Percentiles rank a stretch among this genome's conserved stretches.
Evolutionary conservation across 1,140 invertebrate species (phyloP).

Genomic region (Hirudo medicinalis): DNA sequence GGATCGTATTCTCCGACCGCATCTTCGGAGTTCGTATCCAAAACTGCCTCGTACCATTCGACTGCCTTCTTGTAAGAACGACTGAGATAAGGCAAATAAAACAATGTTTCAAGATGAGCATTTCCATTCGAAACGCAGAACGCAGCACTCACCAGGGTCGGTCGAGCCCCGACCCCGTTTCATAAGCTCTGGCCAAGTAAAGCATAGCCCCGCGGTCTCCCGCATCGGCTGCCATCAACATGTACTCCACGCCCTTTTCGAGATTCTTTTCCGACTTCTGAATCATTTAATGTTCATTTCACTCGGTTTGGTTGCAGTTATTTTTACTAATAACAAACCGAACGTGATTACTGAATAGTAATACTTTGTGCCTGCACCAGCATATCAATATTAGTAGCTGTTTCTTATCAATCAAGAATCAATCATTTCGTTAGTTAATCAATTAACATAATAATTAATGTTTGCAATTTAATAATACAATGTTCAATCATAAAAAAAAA

Average conservation of each 20-base stretch:
- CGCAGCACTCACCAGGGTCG: constrained; percentile 29
- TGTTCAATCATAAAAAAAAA: not conserved
- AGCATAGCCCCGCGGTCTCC: constrained; percentile 46
- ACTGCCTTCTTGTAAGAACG: constrained; percentile 42
- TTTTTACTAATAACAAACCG: too few relatives aligned
- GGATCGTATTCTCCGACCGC: constrained; percentile 43
- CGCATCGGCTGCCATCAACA: constrained; percentile 43
- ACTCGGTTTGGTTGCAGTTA: too few relatives aligned
- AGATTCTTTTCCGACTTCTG: constrained; percentile 36
- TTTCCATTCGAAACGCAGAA: not conserved
- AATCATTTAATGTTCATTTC: not conserved
- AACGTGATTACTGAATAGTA: too few relatives aligned
- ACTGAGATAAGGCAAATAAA: not conserved
- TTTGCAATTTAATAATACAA: too few relatives aligned
- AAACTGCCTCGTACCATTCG: constrained; percentile 42
- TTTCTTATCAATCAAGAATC: too few relatives aligned
- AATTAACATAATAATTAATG: too few relatives aligned
- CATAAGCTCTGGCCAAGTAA: constrained; percentile 45
- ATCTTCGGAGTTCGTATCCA: constrained; percentile 38
- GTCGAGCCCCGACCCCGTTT: constrained; percentile 42
- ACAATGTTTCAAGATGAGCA: not conserved
- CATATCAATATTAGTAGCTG: too few relatives aligned
- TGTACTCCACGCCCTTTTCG: constrained; percentile 41
- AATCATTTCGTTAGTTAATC: too few relatives aligned
- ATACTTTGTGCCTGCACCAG: too few relatives aligned